phyloP scores from a whole-genome alignment of 30 jellyfish, hydroid and myxozoan species.

The Turritopsis rubra region DNA sequence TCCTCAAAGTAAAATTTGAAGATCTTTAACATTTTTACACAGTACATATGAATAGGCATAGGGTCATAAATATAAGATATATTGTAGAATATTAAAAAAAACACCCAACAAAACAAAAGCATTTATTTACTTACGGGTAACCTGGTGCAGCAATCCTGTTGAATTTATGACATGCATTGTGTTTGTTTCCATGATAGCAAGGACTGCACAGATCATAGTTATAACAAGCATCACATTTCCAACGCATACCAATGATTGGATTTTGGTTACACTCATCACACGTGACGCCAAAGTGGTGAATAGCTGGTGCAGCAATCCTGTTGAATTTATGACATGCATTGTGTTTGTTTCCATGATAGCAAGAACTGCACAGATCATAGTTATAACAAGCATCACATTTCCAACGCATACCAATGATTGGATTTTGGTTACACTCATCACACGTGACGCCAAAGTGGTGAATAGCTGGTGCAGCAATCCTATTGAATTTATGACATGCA shows the following conservation, averaged over 20 bases:
- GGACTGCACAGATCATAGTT: conserved; percentile 30
- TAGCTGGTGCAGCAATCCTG: conserved; percentile 16
- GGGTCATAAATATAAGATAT: no score
- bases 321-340: conserved; percentile 15
- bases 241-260: conserved; percentile 17
- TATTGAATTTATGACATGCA: conserved; percentile 10
- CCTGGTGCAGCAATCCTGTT: conserved; percentile 1
- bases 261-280: conserved; percentile 33
- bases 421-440: conserved; percentile 23
- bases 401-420: conserved; percentile 31
- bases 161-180: conserved; percentile 19
- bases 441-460: conserved; percentile 12
- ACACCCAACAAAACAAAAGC: no score
- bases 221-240: conserved; percentile 38
- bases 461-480: conserved; percentile 20
- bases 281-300: not conserved
- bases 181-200: conserved; percentile 32
- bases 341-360: conserved; percentile 34
- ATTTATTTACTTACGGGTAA: conserved; percentile 2
- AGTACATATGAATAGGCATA: no score
- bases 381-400: conserved; percentile 32
- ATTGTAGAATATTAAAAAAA: no score
- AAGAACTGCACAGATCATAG: conserved; percentile 28
- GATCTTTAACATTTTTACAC: no score
- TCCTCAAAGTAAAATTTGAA: no score